phyloP scores from a whole-genome alignment of 35 echinoderm and acorn worm genomes.

The Diadema setosum region DNA sequence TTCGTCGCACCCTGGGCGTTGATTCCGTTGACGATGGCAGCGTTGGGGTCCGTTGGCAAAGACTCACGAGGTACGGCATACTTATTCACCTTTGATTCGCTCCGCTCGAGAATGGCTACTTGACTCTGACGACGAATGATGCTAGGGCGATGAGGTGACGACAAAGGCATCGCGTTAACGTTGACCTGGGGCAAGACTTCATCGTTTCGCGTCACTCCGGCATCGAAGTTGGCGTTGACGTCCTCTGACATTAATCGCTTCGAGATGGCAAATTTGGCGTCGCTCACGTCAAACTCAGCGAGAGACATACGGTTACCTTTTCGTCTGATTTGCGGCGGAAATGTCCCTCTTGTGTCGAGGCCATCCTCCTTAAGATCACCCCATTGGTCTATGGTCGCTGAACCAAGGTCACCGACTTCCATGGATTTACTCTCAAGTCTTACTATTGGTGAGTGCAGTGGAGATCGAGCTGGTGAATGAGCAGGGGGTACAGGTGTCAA shows the following conservation, averaged over 20 bases:
- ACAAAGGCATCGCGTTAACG: not conserved
- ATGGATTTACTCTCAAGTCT: not conserved
- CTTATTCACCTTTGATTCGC: conserved; percentile 25
- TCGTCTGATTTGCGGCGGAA: not conserved
- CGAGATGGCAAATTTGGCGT: conserved; percentile 24
- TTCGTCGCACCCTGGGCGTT: not conserved
- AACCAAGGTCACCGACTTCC: not conserved
- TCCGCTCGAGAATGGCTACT: conserved; percentile 31
- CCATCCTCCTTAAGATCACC: not conserved
- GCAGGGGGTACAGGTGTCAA: not conserved
- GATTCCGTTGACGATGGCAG: not conserved
- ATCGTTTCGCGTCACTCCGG: not conserved
- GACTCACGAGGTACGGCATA: not conserved
- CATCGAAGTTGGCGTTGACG: not conserved
- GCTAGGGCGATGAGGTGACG: not conserved
- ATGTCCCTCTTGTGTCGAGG: not conserved
- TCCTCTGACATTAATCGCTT: conserved; percentile 16
- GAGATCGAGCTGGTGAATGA: not conserved
- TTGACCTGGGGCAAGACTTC: not conserved
- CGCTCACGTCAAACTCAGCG: conserved; percentile 28
- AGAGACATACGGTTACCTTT: conserved; percentile 14
- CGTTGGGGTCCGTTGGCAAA: not conserved
- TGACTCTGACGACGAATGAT: conserved; percentile 26
- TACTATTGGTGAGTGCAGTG: not conserved
- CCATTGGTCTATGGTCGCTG: not conserved